Base-by-base conservation (phyloP, 2,113 vertebrate genomes). In the Polypterus senegalus region DNA sequence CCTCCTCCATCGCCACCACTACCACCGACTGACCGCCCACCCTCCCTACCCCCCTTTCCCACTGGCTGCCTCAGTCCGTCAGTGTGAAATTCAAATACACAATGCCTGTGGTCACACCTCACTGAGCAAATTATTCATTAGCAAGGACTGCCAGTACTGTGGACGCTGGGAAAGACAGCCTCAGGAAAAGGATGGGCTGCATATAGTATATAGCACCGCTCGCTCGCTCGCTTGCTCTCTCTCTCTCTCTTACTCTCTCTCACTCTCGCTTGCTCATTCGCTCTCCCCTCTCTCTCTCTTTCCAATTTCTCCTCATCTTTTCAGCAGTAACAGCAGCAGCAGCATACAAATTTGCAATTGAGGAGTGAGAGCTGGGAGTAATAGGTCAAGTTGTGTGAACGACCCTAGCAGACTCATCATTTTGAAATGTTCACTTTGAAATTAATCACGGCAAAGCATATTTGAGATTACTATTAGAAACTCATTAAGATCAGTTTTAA, bases 101-200 rank as follows among this genome's bases (percentile, higher is more conserved):
- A 81, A 78, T 76, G 71, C 70, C 71, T 59, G 65, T 67, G 77
- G 77, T 81, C 78, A 83, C 81, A 83, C 78, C 74, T 84, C 80
- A 64, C 65, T 71, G 75, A 71, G 72, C 78, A 78, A 74, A 81
- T 80, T 79, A 76, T 84, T 83, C 72, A 73, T 77, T 64, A 79
- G 72, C 5, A 48, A 7, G 63, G 72, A 49, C 67, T 56, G 63
- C 49, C 66, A 59, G 63, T 64, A 11, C 11, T 2, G n/a, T 46
- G 56, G 69, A 72, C 70, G 67, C 68, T 58, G 62, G 63, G 59
- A 61, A 56, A 54, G 56, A 45, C 27, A 57, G 56, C 56, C 56
- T 57, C 56, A 57, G 56, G 56, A 57, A 57, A 57, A 44, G 56
- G 56, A 44, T 57, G 56, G 56, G 56, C 56, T 57, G 7, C 27